Evolutionary conservation across 2,888 invertebrate genomes (phyloP).

Genomic region (Yponomeuta plumbellus): DNA sequence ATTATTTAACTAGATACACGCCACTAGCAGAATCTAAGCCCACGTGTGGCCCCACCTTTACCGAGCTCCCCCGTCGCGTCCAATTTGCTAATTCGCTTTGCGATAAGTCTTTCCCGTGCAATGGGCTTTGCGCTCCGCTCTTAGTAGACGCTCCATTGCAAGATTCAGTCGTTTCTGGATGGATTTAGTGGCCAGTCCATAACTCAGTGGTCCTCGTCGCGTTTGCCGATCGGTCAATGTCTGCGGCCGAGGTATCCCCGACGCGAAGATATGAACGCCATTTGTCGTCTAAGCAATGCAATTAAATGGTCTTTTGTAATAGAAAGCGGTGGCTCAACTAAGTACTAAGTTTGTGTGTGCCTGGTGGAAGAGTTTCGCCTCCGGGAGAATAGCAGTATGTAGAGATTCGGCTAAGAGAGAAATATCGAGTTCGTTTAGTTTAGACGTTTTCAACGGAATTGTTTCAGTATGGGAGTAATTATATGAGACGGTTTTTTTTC

Average conservation of each 20-base stretch:
- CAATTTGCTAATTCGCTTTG: no score
- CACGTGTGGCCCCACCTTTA: no score
- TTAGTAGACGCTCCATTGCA: neutral
- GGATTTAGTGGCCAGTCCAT: neutral
- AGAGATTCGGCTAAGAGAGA: no score
- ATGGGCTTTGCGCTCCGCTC: no score
- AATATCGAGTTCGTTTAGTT: no score
- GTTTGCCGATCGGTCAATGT: neutral
- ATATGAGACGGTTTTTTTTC: no score
- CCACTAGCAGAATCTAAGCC: no score
- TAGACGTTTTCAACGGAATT: no score
- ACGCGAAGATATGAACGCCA: slow-evolving; percentile 55
- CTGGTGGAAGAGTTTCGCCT: neutral
- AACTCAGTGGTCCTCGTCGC: neutral
- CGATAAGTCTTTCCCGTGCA: no score
- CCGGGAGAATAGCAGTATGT: neutral
- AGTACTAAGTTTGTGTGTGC: neutral
- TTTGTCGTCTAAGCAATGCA: slow-evolving; percentile 62
- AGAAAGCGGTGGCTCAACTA: neutral
- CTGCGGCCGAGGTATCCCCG: neutral
- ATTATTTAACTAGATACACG: no score
- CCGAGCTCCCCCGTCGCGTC: no score
- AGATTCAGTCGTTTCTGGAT: neutral
- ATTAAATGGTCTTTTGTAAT: slow-evolving; percentile 51
- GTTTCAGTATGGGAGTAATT: no score